Evolutionary conservation across 2,888 invertebrate genomes (phyloP).

Genomic region (Drosophila setosimentum): DNA sequence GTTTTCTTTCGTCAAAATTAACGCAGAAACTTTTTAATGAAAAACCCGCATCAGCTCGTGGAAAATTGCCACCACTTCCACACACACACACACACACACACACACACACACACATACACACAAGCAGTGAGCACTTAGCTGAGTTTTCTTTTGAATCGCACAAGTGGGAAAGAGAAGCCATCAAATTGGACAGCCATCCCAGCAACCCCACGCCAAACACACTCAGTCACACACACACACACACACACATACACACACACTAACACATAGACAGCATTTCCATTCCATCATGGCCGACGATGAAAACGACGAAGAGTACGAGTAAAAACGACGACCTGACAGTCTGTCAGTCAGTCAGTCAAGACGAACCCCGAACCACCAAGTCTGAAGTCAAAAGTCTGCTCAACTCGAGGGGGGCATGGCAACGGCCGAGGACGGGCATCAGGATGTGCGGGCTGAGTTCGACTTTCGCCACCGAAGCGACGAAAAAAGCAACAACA

Average conservation of each 20-base stretch:
- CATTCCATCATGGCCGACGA: slow-evolving; percentile 79
- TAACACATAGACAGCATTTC: slow-evolving; percentile 42
- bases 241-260: slow-evolving; percentile 30
- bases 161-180: slow-evolving; percentile 44
- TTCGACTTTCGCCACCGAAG: slow-evolving; percentile 34
- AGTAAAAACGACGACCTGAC: slow-evolving; percentile 44
- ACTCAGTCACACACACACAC: slow-evolving; percentile 24
- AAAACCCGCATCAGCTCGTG: slow-evolving; percentile 72
- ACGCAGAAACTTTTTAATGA: slow-evolving; percentile 78
- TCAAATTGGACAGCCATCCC: slow-evolving; percentile 43
- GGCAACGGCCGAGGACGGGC: slow-evolving; percentile 37
- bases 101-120: slow-evolving; percentile 1
- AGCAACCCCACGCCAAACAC: slow-evolving; percentile 47
- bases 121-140: slow-evolving; percentile 49
- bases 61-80: slow-evolving; percentile 50
- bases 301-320: slow-evolving; percentile 26
- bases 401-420: slow-evolving; percentile 32
- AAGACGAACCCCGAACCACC: slow-evolving; percentile 48
- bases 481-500: slow-evolving; percentile 18
- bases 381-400: slow-evolving; percentile 2
- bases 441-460: slow-evolving; percentile 42
- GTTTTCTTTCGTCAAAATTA: slow-evolving; percentile 76
- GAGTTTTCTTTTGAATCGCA: slow-evolving; percentile 55
- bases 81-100: slow-evolving; percentile 16
- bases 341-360: slow-evolving; percentile 66